Base-by-base conservation (phyloP, 2,113 vertebrate genomes). In the Vicugna pacos region DNA sequence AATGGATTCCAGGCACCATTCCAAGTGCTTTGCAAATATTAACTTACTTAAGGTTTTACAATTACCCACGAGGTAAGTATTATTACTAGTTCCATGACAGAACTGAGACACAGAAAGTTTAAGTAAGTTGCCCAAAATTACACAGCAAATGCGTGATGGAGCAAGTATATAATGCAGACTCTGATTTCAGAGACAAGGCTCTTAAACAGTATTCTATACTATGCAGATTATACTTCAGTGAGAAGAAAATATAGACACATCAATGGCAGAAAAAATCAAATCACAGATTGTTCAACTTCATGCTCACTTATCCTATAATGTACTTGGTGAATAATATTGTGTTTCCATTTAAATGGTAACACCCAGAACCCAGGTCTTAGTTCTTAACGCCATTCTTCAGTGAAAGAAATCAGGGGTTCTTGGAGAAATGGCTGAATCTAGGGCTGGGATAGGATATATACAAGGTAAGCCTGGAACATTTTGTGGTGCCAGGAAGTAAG, bases 301-400 rank as follows among this genome's bases (percentile, higher is more conserved):
- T 91, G 56, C 4, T 84, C 9, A 46, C 42, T 89, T 76, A 8
- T n/a, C 35, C 17, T 80, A 75, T 80, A 85, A 84, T 46, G 4
- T 52, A 81, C 26, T 60, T 92, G 46, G 60, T 77, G 22, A 95
- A 92, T 89, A 92, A 65, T 72, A 48, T 8, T 56, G 14, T 89
- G 19, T 64, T 90, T 95, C 24, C n/a, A 82, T 89, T 70, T 58
- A 64, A 76, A 46, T 20, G 16, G 76, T 60, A 70, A 81, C 32
- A 64, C n/a, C 11, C 9, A 85, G 32, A 62, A 54, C 9, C 52
- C 22, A 91, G 24, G 56, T 86, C 35, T 76, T 93, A 24, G 16
- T 70, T 93, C 82, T 24, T 86, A 73, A 72, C 3, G 19, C 6
- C 16, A 54, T 77, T 79, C 42, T 65, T 32, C 15, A 64, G 11